These are phyloP conservation scores for Natator depressus DNA, from an alignment of 2,113 vertebrate genomes.

Conservation along the genomic window DNA sequence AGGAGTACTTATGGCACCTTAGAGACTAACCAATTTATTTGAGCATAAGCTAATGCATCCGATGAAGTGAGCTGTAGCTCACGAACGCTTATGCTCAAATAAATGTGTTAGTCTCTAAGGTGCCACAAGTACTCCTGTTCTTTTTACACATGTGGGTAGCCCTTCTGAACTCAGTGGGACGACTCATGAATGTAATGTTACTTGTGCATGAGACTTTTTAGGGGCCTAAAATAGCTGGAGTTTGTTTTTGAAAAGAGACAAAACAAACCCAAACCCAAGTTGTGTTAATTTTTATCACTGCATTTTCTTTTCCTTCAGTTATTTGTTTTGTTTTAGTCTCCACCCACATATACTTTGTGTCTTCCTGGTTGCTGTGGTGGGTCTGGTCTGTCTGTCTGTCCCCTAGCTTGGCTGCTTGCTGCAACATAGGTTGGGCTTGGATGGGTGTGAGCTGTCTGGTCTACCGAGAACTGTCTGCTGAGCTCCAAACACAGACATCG, in stretches of 20 bases:
- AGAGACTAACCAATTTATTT: no score
- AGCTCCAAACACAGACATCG: background rate
- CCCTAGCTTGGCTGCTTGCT: accelerated
- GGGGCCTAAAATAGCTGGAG: background rate
- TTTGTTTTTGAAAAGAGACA: background rate
- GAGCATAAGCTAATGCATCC: no score
- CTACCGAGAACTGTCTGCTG: background rate
- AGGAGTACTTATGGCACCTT: no score
- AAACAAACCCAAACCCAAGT: background rate
- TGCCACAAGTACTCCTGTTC: no score
- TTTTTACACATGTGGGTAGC: background rate
- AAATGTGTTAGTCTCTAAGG: no score
- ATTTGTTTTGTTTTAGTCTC: accelerated
- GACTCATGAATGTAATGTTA: accelerated
- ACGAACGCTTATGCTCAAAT: no score
- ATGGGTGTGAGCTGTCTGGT: background rate
- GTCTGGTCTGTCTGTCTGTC: background rate
- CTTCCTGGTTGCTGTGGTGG: accelerated
- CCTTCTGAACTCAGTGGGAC: background rate
- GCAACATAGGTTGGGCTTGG: background rate
- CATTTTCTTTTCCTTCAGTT: background rate
- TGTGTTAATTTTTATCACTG: background rate
- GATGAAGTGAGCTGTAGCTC: no score
- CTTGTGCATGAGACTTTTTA: accelerated
- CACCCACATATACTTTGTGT: accelerated